These are phyloP conservation scores for Nomia melanderi DNA, from an alignment of 1,140 invertebrate species.

Conservation along the genomic window DNA sequence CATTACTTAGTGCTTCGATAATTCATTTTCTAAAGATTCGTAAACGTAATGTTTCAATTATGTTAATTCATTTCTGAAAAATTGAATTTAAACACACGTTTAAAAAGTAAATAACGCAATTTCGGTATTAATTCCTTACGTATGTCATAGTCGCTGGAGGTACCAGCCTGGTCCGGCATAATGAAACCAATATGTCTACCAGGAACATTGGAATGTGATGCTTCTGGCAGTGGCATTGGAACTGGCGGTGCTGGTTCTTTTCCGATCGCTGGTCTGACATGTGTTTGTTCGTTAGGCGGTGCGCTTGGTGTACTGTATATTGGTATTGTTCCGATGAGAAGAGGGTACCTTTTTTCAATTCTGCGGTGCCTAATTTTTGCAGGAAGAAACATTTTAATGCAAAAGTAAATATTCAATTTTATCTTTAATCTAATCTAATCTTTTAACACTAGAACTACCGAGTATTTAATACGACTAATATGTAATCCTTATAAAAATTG, in stretches of 20 bases:
- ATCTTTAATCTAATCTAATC: too few species aligned
- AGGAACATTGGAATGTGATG: background rate
- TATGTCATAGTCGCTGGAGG: conserved; percentile 16
- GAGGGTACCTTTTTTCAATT: conserved; percentile 44
- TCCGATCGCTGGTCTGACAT: background rate
- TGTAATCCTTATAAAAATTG: too few species aligned
- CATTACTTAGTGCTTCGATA: background rate
- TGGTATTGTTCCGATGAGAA: conserved; percentile 66
- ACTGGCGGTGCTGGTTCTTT: background rate
- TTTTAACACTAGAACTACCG: too few species aligned
- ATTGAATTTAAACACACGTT: too few species aligned
- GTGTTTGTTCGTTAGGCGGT: background rate
- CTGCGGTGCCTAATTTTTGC: conserved; percentile 50
- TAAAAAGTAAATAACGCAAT: background rate
- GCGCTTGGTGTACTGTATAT: background rate
- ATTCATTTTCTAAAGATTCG: background rate
- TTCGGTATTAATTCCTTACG: conserved; percentile 25
- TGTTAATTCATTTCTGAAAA: too few species aligned
- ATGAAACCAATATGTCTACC: background rate
- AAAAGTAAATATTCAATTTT: too few species aligned
- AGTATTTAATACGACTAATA: too few species aligned
- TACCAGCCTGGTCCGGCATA: background rate
- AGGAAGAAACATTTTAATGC: background rate
- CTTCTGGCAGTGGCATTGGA: background rate
- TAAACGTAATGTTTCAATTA: background rate